Base-by-base conservation (phyloP, 1,140 invertebrate genomes). In the Asobara japonica region DNA sequence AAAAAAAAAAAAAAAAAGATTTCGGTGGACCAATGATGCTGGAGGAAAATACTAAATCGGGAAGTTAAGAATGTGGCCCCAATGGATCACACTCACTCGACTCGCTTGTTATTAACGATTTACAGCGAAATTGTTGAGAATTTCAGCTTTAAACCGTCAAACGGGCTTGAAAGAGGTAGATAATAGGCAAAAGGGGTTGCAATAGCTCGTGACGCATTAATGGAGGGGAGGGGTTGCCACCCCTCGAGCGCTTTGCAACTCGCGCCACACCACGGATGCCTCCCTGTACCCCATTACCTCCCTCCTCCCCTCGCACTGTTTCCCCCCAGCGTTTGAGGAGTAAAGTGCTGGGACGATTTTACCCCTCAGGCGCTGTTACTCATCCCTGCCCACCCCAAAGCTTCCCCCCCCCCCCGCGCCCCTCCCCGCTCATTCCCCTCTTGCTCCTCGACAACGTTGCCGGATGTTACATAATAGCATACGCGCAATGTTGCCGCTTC, bases 381-480 rank as follows among this genome's bases (percentile, higher is more conserved):
- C n/a, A n/a, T n/a, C n/a, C n/a, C n/a, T n/a, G n/a, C n/a, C n/a
- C n/a, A n/a, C n/a, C n/a, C n/a, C n/a, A n/a, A n/a, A n/a, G n/a
- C n/a, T n/a, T n/a, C 67, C 71, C 77, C 76, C 76, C 77, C 65
- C 68, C 75, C 74, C 77, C 77, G 78, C 79, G 76, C 75, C 76
- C 77, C 68, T 68, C 75, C 73, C 77, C 77, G 77, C 78, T 78
- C 77, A 70, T 74, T 77, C 66, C 78, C 71, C 76, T 65, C 74
- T 69, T 64, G 66, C 66, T 76, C 70, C 71, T n/a, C 76, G 60
- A 78, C 82, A 78, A 79, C 79, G 82, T 84, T 85, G 83, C 83
- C 83, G 83, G 83, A 82, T 85, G 83, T 85, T 84, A 85, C 83
- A 84, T 84, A 85, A 85, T 84, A 82, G 82, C 73, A 33, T 2